Base-by-base conservation (phyloP, 1,140 invertebrate genomes). In the Brachionus manjavacas region DNA sequence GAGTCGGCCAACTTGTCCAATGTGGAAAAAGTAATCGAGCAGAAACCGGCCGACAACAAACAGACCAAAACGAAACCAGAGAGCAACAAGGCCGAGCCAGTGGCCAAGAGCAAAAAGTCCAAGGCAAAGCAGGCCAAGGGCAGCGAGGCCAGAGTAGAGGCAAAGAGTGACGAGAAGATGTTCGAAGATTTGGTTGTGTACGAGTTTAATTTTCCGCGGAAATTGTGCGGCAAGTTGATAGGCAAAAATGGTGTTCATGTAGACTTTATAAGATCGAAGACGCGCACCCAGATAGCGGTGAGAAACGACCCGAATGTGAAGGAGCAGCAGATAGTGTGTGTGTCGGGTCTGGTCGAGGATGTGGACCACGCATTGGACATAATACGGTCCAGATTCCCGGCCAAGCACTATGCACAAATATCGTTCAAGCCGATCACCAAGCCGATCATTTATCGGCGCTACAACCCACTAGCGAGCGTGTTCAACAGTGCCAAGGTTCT, bases 151-250 rank as follows among this genome's bases (percentile, higher is more conserved):
- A 20, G 12, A 14, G 9, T 1, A 20, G 31, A 43, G 2, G 14
- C 16, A 0, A 81, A 81, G n/a, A 31, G 16, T 4, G 55, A 12
- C 8, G 35, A 64, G 12, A 68, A 81, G 20, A 3, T 55, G 4
- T 81, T 64, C 31, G 31, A 83, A 83, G 81, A 83, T n/a, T 20
- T 83, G n/a, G 60, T 83, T 9, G 87, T 90, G 35, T 94, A 93
- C 86, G 92, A 96, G 87, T 96, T 97, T 90, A 91, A 93, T 85
- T 92, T 97, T 86, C 94, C 94, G 9, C 87, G 88, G 39, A 87
- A 91, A 55, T 88, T 95, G 64, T 95, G 96, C 85, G 96, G 96
- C 14, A 92, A 93, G 43, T 90, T 98, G 80, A 97, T 97, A 87
- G 96, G 96, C 35, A 92, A 92, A 86, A 92, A 93, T 86, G 95